Base-by-base conservation (phyloP, 2,888 invertebrate species). In the Cheilosia pagana region DNA sequence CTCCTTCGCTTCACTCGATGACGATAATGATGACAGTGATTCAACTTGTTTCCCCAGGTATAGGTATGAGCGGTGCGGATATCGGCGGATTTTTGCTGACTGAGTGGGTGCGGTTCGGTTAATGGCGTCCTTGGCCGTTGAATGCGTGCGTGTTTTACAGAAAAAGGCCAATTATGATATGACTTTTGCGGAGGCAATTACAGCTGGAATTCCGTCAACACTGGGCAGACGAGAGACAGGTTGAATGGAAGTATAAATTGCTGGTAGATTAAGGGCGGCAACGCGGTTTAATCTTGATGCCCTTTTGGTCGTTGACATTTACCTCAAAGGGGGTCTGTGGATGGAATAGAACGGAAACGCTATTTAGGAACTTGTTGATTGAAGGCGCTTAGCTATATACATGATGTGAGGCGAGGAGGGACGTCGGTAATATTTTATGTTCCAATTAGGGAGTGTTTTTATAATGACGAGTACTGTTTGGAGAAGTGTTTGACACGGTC, bases 21-120 rank as follows among this genome's bases (percentile, higher is more conserved):
- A 57, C 68, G 75, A 76, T 85, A 81, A 85, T 67, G 81, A 85
- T 81, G 85, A 76, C 81, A 81, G 70, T 57, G 81, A 85, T 85
- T 79, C 79, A 79, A 65, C 70, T 71, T 65, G 68, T 52, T 74
- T 68, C 25, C 41, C 53, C 23, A 19, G 45, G 41, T 52, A 23
- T 23, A 19, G 45, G 41, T 52, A 23, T 28, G 35, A 23, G 31
- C n/a, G 23, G 23, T 19, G n/a, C n/a, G 31, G 43, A 35, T 35
- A n/a, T 48, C 7, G 23, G 21, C 23, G 55, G 23, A 52, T 78
- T 62, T 78, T 50, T 63, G 55, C 75, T 71, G 55, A 53, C 55
- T 70, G 75, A 81, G 85, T 85, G 85, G 85, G 85, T 85, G 85
- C 81, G 75, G 81, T 23, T 62, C 65, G 60, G 70, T 75, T 81